These are phyloP conservation scores for Acanthococcus lagerstroemiae DNA, from an alignment of 2,888 invertebrate genomes.

Conservation along the genomic window DNA sequence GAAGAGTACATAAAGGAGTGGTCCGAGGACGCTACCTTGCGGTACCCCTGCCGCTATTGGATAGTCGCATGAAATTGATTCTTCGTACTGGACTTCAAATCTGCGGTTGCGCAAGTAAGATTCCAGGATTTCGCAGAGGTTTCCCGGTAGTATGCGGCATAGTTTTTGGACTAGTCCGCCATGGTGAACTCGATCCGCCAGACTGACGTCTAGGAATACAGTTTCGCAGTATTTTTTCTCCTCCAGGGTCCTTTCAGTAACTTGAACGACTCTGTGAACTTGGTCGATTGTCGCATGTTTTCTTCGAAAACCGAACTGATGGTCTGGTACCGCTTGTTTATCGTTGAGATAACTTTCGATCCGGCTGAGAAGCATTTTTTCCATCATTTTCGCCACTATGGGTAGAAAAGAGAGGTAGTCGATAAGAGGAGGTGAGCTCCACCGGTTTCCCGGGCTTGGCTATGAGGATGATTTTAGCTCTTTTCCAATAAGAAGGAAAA, in stretches of 20 bases:
- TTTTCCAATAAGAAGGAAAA: background rate
- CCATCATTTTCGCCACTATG: background rate
- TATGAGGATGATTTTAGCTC: background rate
- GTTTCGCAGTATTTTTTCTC: background rate
- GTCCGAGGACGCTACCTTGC: background rate
- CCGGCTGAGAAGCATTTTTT: background rate
- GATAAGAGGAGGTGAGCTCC: background rate
- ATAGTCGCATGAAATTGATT: background rate
- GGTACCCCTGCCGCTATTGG: constrained; percentile 7
- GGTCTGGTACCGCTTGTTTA: background rate
- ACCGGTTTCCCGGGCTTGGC: background rate
- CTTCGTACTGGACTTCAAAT: background rate
- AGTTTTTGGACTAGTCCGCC: background rate
- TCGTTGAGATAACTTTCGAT: background rate
- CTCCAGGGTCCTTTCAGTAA: background rate
- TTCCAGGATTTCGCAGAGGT: background rate
- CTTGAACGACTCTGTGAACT: background rate
- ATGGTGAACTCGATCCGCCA: background rate
- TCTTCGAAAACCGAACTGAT: background rate
- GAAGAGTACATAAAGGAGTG: background rate
- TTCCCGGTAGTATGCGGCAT: background rate
- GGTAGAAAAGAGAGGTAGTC: background rate
- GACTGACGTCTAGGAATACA: background rate
- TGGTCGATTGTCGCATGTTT: background rate
- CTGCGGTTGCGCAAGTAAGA: background rate